phyloP scores from a whole-genome alignment of 2,797 vertebrate species.

The Cryptoprocta ferox region DNA sequence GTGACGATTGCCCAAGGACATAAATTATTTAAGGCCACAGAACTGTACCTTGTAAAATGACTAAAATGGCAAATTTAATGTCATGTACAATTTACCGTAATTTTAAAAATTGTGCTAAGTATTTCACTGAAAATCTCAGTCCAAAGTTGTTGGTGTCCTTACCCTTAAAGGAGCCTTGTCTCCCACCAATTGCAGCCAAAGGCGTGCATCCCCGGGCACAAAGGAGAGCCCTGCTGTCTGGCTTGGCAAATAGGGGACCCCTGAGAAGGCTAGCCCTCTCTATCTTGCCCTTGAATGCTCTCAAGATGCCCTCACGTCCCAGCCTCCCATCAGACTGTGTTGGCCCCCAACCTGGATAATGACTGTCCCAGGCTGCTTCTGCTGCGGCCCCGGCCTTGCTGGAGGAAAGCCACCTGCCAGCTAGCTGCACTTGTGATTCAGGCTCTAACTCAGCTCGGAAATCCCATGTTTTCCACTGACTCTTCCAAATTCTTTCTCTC shows the following conservation, averaged over 20 bases:
- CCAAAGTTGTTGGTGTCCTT: not conserved
- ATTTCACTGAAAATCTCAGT: not conserved
- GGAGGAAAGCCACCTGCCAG: not conserved
- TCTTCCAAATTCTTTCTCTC: not conserved
- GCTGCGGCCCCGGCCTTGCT: not conserved
- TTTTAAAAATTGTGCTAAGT: not conserved
- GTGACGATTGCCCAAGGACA: not conserved
- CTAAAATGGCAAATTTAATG: not conserved
- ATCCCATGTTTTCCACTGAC: not conserved
- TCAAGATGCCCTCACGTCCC: not conserved
- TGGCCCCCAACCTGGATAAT: not conserved
- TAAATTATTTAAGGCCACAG: not conserved
- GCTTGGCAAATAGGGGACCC: not conserved
- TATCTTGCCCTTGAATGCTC: not conserved
- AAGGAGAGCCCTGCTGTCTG: not conserved
- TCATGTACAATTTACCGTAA: not conserved
- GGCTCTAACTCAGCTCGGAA: not conserved
- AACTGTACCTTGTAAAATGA: not conserved
- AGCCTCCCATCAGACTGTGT: not conserved
- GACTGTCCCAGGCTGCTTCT: not conserved
- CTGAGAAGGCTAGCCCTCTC: not conserved
- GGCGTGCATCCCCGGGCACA: fast-evolving
- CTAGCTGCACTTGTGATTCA: fast-evolving
- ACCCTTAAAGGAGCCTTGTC: not conserved
- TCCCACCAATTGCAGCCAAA: not conserved